Evolutionary conservation across 2,888 invertebrate species (phyloP).

Genomic region (Carcina quercana): DNA sequence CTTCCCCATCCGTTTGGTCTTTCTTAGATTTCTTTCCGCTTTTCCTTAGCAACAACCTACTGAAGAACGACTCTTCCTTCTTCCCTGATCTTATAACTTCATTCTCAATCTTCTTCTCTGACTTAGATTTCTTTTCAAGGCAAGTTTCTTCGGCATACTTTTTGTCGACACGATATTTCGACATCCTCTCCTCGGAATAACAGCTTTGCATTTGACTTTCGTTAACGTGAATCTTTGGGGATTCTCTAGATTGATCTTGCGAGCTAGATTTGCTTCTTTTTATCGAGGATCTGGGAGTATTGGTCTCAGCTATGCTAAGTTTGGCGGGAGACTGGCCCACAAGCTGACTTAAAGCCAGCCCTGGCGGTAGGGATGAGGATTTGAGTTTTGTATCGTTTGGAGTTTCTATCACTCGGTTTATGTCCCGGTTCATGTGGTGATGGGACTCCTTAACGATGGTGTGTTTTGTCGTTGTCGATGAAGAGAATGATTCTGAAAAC

Average conservation of each 20-base stretch:
- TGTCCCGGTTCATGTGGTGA: conserved; percentile 49
- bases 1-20: conserved; percentile 58
- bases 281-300: conserved; percentile 60
- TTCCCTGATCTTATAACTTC: conserved; percentile 66
- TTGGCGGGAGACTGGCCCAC: conserved; percentile 67
- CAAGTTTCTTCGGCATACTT: conserved; percentile 63
- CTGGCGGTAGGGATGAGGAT: conserved; percentile 78
- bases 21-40: conserved; percentile 82
- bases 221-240: conserved; percentile 34
- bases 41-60: conserved; percentile 78
- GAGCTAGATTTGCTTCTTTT: conserved; percentile 68
- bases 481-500: conserved; percentile 68
- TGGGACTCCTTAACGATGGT: conserved; percentile 56
- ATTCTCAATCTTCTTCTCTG: conserved; percentile 63
- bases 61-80: conserved; percentile 77
- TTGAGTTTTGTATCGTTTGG: conserved; percentile 73
- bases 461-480: conserved; percentile 66
- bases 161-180: conserved; percentile 48
- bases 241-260: conserved; percentile 58
- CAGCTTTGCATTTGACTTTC: conserved; percentile 35
- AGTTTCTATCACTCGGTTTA: conserved; percentile 53
- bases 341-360: conserved; percentile 67
- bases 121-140: conserved; percentile 65
- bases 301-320: conserved; percentile 63
- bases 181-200: conserved; percentile 48